phyloP scores from a whole-genome alignment of 2,113 vertebrate genomes.

The Scophthalmus maximus region DNA sequence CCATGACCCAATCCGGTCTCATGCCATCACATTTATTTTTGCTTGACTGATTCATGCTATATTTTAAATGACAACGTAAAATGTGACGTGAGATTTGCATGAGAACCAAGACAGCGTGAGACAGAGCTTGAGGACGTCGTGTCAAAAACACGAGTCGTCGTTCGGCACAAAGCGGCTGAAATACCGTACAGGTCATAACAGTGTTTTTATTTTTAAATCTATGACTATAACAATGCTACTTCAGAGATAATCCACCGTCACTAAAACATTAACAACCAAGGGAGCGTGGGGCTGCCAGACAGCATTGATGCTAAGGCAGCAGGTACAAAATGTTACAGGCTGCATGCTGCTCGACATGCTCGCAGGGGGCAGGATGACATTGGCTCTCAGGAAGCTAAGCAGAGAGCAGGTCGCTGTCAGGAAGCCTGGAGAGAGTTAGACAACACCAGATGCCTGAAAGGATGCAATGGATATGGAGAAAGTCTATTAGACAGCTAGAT shows the following conservation, averaged over 20 bases:
- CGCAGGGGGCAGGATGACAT: constrained; percentile 20
- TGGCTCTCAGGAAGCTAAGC: constrained; percentile 31
- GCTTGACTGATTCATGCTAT: no score
- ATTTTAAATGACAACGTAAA: no score
- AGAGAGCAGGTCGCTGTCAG: constrained; percentile 29
- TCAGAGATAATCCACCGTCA: background rate
- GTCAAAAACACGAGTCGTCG: no score
- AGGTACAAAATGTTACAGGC: constrained; percentile 46
- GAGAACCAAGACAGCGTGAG: no score
- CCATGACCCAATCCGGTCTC: no score
- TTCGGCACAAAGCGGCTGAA: background rate
- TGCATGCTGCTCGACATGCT: constrained; percentile 35
- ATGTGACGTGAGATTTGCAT: no score
- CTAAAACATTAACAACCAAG: background rate
- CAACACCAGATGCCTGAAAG: constrained; percentile 54
- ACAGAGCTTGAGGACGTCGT: no score
- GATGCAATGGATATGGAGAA: constrained; percentile 9
- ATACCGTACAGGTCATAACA: background rate
- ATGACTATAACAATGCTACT: background rate
- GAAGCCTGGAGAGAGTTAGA: constrained; percentile 36
- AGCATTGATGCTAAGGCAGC: constrained; percentile 27
- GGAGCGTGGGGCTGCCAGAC: constrained; percentile 2
- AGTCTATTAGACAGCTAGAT: constrained; percentile 21
- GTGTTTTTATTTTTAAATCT: background rate
- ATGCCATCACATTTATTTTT: no score